Evolutionary conservation across 2,888 invertebrate species (phyloP), one percentile per base, ranked within the genome.

Genomic region (Frankliniella intonsa): DNA sequence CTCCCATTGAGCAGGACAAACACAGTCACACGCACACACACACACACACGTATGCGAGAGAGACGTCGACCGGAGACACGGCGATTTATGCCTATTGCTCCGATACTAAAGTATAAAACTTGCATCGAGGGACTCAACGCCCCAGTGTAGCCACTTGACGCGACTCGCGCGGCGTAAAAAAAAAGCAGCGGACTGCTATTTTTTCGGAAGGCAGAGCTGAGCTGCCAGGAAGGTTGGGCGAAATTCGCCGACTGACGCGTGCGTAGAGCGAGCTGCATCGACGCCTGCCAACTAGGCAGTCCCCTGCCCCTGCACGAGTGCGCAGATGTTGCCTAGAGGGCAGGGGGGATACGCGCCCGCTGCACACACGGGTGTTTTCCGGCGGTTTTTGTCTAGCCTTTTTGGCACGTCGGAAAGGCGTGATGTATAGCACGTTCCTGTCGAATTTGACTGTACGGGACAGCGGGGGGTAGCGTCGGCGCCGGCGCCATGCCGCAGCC

Each of bases 101-200:
- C 69, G 69, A 76, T 76, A 22, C 69, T 76, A 25, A 76, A 12
- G 69, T 25, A 76, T 76, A 76, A 76, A 76, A 76, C 62, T 62
- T 62, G 62, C 62, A 62, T 62, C 62, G 62, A 17, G 62, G 38
- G 38, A 38, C 38, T 38, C 38, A 38, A 38, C 38, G 38, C 38
- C 5, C 38, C 38, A 38, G 3, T 17, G 14, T 62, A 17, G 7
- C n/a, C 12, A 8, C 55, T 17, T 8, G 55, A 8, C 62, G 19
- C 19, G n/a, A 14, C 62, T n/a, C 19, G 17, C 7, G 14, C n/a
- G 38, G 38, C 38, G 62, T 10, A 17, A 38, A 62, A 55, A 3
- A 9, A 10, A 62, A 17, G 62, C 62, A 14, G n/a, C 14, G 62
- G 12, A 17, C 62, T 55, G 11, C 17, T 62, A 19, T 55, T 55